These are phyloP conservation scores for Papilio protenor DNA, from an alignment of 2,888 invertebrate species.

Conservation along the genomic window DNA sequence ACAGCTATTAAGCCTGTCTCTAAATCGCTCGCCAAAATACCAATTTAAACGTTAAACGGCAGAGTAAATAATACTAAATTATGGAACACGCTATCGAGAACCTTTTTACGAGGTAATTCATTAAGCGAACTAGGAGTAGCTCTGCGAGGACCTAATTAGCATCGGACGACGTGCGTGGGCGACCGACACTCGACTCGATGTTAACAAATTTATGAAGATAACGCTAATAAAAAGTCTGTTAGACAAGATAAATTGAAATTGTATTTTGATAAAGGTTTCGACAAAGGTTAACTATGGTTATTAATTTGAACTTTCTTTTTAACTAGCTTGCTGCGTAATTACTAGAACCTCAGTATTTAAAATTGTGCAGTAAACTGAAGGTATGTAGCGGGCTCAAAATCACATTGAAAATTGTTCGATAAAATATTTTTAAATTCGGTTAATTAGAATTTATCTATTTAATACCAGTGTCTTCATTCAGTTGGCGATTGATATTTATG, in stretches of 20 bases:
- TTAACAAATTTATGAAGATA: constrained; percentile 61
- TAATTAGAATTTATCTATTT: constrained; percentile 25
- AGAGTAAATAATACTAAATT: constrained; percentile 50
- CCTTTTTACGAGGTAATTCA: constrained; percentile 71
- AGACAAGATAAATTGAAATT: constrained; percentile 25
- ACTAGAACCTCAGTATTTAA: background rate
- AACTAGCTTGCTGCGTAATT: background rate
- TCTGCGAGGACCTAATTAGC: constrained; percentile 70
- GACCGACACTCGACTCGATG: constrained; percentile 54
- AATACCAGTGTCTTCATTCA: constrained; percentile 13
- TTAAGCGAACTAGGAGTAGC: constrained; percentile 66
- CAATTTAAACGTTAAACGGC: constrained; percentile 49
- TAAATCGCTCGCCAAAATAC: constrained; percentile 44
- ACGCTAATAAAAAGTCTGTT: constrained; percentile 39
- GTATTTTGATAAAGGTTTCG: constrained; percentile 12
- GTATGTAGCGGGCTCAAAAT: background rate
- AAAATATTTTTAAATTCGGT: background rate
- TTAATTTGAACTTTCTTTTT: constrained; percentile 19
- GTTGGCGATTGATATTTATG: constrained; percentile 17
- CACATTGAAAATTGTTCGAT: background rate
- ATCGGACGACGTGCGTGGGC: constrained; percentile 63
- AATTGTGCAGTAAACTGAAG: background rate
- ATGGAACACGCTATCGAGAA: constrained; percentile 50
- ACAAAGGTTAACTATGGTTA: constrained; percentile 1
- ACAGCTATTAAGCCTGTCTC: constrained; percentile 36